phyloP scores from a whole-genome alignment of 2,113 vertebrate species.

The Aphyosemion australe region DNA sequence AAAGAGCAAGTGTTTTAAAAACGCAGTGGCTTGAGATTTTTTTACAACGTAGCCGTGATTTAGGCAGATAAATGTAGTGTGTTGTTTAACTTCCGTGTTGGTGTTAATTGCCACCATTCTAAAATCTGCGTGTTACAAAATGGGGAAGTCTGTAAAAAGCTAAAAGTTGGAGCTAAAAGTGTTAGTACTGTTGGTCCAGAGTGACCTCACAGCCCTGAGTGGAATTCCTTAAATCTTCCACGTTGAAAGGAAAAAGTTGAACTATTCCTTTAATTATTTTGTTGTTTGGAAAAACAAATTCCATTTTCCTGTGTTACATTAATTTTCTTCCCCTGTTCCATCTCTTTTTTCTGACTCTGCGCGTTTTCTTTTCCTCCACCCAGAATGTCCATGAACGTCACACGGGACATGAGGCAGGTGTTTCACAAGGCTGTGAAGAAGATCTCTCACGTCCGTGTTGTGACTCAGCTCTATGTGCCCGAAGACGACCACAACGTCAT shows the following conservation, averaged over 20 bases:
- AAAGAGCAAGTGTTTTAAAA: no score
- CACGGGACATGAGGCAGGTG: slow-evolving; percentile 60
- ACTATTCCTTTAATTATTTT: neutral
- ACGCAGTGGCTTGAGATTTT: no score
- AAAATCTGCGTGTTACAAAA: no score
- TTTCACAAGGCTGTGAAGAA: slow-evolving; percentile 75
- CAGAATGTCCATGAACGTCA: neutral
- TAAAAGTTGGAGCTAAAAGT: no score
- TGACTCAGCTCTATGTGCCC: slow-evolving; percentile 51
- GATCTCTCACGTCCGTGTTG: slow-evolving; percentile 64
- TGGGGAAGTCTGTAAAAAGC: no score
- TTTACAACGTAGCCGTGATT: no score
- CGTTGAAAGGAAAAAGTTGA: neutral
- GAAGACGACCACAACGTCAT: slow-evolving; percentile 67
- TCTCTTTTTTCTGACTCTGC: neutral
- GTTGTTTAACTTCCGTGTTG: no score
- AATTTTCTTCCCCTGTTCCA: neutral
- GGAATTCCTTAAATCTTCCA: no score
- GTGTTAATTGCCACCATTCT: no score
- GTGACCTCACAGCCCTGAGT: no score
- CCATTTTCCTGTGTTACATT: neutral
- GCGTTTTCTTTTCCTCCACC: slow-evolving; percentile 3
- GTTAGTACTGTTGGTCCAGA: no score
- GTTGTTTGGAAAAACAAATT: neutral
- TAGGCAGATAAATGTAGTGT: no score